Evolutionary conservation across 2,888 invertebrate species (phyloP), one percentile per base, ranked within the genome.

Genomic region (Miltochrista miniata): DNA sequence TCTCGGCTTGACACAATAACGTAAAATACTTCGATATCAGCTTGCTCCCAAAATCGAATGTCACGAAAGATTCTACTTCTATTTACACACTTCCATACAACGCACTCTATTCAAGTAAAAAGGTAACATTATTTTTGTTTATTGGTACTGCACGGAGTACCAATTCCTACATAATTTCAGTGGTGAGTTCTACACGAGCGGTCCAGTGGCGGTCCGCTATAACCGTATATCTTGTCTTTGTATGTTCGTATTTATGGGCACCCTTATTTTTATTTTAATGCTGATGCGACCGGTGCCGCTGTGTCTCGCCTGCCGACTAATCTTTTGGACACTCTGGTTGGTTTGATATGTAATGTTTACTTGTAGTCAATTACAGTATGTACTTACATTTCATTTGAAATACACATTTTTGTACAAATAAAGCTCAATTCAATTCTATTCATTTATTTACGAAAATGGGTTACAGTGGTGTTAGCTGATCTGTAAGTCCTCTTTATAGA

Each of bases 231-330:
- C 91, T 90, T 85, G 84, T 84, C 85, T 88, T 91, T 90, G 90
- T 90, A 76, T 68, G 75, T 64, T 42, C 66, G 73, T 90, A 90
- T 90, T 90, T 91, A 90, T 85, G 83, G 79, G 79, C 75, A 81
- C 76, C 84, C 91, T 87, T 90, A 90, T 90, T 90, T 91, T 90
- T 91, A 90, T 90, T 91, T 90, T 89, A 90, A 90, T 89, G 91
- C 90, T 91, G 90, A 91, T 91, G 87, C 84, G 79, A 74, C 69
- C 80, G 91, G 90, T 85, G 91, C 91, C 91, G 61, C 80, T 59
- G 74, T 77, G 90, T 91, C 90, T 91, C 82, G 86, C 56, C 74
- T 62, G 68, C 69, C 72, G 72, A 74, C 79, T 83, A 83, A 83
- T 85, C 81, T 80, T 71, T 72, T 74, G 78, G 76, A 74, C 76